A percentile compares a stretch with the other conserved stretches of the same genome.
Conservation (phyloP, 2,888 invertebrate species). For the Muscina levida region DNA sequence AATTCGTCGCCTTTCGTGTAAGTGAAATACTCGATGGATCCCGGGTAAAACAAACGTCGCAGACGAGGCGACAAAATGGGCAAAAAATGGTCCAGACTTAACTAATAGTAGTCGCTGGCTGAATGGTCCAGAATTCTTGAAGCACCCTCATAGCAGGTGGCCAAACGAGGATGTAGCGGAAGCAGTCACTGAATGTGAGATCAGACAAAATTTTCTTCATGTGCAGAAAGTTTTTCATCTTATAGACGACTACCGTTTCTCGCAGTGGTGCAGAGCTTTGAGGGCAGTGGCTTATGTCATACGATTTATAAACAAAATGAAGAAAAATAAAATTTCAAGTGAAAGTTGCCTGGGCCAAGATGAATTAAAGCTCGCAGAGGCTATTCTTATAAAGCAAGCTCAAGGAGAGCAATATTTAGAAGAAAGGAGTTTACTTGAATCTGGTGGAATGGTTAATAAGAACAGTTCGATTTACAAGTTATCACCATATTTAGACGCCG, state of each 20-base stretch:
- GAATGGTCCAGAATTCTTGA: conserved; percentile 24
- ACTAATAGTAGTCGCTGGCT: conserved; percentile 31
- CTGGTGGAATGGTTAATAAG: conserved; percentile 24
- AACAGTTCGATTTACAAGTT: conserved; percentile 43
- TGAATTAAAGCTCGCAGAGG: conserved; percentile 41
- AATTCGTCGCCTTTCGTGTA: conserved; percentile 48
- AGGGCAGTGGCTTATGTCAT: conserved; percentile 40
- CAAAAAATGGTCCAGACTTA: conserved; percentile 24
- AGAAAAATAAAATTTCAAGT: background rate
- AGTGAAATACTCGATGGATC: conserved; percentile 53
- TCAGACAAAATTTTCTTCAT: conserved; percentile 21
- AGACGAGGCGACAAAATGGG: conserved; percentile 41
- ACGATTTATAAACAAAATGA: conserved; percentile 6
- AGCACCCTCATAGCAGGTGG: background rate
- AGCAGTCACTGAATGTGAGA: conserved; percentile 19
- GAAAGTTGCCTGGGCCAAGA: background rate
- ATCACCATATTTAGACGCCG: conserved; percentile 29
- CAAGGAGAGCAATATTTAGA: conserved; percentile 12
- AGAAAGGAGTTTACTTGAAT: conserved; percentile 33
- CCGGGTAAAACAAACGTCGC: conserved; percentile 42
- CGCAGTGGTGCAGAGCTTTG: conserved; percentile 38
- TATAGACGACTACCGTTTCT: conserved; percentile 46
- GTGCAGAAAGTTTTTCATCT: conserved; percentile 21
- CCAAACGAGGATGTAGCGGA: background rate
- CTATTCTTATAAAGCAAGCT: conserved; percentile 23